These are phyloP conservation scores for Lerema accius DNA, from an alignment of 1,140 invertebrate species.

Conservation along the genomic window DNA sequence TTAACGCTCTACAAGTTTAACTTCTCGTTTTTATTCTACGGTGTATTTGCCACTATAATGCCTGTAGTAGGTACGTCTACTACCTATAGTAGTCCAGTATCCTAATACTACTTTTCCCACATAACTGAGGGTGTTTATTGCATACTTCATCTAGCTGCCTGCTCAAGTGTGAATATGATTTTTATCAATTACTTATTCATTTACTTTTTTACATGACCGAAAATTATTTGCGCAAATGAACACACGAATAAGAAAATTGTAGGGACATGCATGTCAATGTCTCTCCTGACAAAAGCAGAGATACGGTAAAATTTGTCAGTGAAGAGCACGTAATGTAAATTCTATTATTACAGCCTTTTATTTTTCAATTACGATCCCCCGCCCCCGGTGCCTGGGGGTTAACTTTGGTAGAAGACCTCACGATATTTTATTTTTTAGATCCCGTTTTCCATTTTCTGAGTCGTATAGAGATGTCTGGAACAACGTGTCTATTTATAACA, in stretches of 20 bases:
- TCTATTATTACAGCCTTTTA: slow-evolving; percentile 82
- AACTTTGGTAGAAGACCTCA: slow-evolving; percentile 62
- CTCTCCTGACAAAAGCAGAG: slow-evolving; percentile 74
- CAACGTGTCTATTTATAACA: slow-evolving; percentile 2
- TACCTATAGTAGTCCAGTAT: no score
- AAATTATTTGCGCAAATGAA: slow-evolving; percentile 18
- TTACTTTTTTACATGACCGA: neutral
- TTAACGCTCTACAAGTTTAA: no score
- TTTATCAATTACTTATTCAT: no score
- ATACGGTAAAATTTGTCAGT: slow-evolving; percentile 77
- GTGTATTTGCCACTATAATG: no score
- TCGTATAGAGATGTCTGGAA: slow-evolving; percentile 33
- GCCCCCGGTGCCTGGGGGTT: slow-evolving; percentile 67
- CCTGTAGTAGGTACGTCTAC: no score
- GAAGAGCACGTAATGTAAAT: slow-evolving; percentile 80
- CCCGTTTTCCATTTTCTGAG: slow-evolving; percentile 32
- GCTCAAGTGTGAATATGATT: no score
- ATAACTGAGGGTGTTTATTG: no score
- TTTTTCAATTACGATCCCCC: slow-evolving; percentile 79
- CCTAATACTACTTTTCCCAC: no score
- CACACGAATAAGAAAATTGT: slow-evolving; percentile 28
- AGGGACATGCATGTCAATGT: slow-evolving; percentile 54
- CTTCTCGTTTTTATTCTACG: no score
- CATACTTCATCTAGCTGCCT: no score
- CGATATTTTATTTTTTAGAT: slow-evolving; percentile 53